Evolutionary conservation across 2,113 vertebrate species (phyloP), one percentile per base, ranked within the genome.

Genomic region (Neogale vison): DNA sequence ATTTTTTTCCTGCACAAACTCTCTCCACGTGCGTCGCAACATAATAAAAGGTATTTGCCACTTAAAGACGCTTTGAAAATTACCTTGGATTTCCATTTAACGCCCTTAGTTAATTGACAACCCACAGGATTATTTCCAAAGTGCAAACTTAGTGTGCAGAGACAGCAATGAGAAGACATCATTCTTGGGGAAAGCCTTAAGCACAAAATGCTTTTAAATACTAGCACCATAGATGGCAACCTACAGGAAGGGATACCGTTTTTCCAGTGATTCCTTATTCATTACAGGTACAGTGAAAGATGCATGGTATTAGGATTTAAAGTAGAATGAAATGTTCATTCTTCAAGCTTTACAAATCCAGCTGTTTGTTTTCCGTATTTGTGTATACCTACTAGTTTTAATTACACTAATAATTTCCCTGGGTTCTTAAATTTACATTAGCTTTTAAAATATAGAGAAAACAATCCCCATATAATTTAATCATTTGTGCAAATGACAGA

Each of bases 381-480:
- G 20, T 26, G 0, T 63, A 71, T 89, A 74, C 84, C 85, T 97
- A 95, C 72, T 96, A 83, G 20, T 95, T 93, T 87, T 97, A 90
- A 98, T 85, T 97, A 90, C 69, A 84, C 87, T 45, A 95, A 97
- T 96, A 80, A 90, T 92, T 97, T 92, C 69, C 95, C 14, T 4
- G 74, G 52, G 69, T 96, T 95, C 71, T 36, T 31, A 36, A 76
- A 96, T 98, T 96, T 96, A 88, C 89, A 59, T 50, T 59, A n/a
- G 31, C 42, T 7, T 92, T 87, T 74, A 92, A 97, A 96, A 34
- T 97, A 71, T 88, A 86, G 96, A 85, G 87, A 97, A 96, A 97
- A 96, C 96, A 96, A 96, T 93, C 45, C 61, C 0, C 13, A 59
- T 61, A 67, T 85, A 88, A 96, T 86, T 96, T 91, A 94, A 85